phyloP scores from a whole-genome alignment of 2,113 vertebrate genomes.

The Epinephelus lanceolatus region DNA sequence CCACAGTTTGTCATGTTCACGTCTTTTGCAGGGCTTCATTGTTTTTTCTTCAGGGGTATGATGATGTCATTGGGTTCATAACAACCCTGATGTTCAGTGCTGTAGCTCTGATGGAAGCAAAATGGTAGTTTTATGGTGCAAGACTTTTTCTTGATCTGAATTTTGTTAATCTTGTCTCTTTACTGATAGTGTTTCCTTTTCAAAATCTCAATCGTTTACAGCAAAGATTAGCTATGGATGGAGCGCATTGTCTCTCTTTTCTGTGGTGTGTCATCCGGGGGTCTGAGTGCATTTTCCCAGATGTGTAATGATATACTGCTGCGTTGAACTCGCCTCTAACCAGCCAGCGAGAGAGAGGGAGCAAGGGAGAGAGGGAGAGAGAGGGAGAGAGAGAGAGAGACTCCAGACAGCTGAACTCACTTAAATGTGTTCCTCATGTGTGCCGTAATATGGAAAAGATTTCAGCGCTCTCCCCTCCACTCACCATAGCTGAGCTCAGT shows the following conservation, averaged over 20 bases:
- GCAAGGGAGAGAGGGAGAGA: neutral
- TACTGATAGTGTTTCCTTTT: neutral
- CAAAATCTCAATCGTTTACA: neutral
- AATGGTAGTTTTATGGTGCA: neutral
- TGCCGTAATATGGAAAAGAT: slow-evolving; percentile 86
- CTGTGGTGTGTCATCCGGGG: slow-evolving; percentile 58
- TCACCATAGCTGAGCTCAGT: slow-evolving; percentile 64
- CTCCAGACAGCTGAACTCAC: slow-evolving; percentile 85
- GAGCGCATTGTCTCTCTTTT: slow-evolving; percentile 47
- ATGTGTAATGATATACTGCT: slow-evolving; percentile 84
- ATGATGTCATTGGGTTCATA: slow-evolving; percentile 6
- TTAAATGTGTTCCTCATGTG: slow-evolving; percentile 85
- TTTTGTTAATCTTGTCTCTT: slow-evolving; percentile 1
- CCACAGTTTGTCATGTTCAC: slow-evolving; percentile 8
- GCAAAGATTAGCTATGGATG: slow-evolving; percentile 22
- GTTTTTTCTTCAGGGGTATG: neutral
- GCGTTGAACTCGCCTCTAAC: slow-evolving; percentile 66
- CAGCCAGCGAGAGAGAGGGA: slow-evolving; percentile 53
- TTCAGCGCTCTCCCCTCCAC: slow-evolving; percentile 64
- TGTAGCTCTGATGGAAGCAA: slow-evolving; percentile 1
- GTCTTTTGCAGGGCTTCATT: neutral
- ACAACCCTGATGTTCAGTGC: slow-evolving; percentile 9
- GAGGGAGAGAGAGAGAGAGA: slow-evolving; percentile 53
- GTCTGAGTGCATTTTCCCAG: slow-evolving; percentile 79
- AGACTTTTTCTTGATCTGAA: neutral